Conservation (phyloP, 2,113 vertebrate genomes). For the Cyprinus carpio region DNA sequence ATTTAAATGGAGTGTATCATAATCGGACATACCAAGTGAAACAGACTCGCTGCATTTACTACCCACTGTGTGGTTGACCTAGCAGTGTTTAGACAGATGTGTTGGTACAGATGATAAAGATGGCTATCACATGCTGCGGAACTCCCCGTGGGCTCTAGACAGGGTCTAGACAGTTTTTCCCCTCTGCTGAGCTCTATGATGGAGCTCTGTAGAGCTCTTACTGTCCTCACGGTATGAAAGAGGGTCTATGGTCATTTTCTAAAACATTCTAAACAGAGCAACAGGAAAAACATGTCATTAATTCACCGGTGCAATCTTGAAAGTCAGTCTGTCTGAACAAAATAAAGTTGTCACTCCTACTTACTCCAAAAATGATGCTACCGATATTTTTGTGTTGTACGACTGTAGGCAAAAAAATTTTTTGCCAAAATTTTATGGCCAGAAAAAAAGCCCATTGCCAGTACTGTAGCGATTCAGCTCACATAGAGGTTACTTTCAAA, state of each 20-base stretch:
- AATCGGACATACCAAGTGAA: background rate
- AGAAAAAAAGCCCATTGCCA: background rate
- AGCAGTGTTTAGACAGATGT: constrained; percentile 71
- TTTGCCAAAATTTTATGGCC: background rate
- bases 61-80: constrained; percentile 13
- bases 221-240: background rate
- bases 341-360: no score
- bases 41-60: constrained; percentile 31
- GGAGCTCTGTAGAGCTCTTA: background rate
- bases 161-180: background rate
- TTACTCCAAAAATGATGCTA: no score
- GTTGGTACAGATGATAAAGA: constrained; percentile 65
- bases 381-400: background rate
- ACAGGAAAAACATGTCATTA: background rate
- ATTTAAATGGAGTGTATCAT: background rate
- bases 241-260: no score
- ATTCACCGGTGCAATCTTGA: background rate
- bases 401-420: background rate
- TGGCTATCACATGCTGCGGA: constrained; percentile 52
- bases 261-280: no score
- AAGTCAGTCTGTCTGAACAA: no score
- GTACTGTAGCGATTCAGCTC: background rate
- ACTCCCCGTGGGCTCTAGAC: background rate
- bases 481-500: background rate
- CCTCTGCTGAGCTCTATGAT: background rate